phyloP scores from a whole-genome alignment of 2,113 vertebrate species.

The Pseudolaguvia tuberculata region DNA sequence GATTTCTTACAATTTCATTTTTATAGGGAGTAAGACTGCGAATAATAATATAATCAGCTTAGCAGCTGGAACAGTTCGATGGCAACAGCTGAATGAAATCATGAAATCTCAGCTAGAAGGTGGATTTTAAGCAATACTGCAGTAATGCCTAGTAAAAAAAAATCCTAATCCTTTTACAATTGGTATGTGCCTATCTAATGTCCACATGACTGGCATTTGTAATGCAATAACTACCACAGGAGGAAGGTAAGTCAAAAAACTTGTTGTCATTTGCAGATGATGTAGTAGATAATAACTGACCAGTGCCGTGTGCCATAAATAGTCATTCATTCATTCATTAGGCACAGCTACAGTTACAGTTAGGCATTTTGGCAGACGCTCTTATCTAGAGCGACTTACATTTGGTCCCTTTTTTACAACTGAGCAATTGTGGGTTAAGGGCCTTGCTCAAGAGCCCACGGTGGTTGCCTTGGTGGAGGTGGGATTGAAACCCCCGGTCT shows the following conservation, averaged over 20 bases:
- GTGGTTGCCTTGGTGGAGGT: too few relatives aligned
- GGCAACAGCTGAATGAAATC: background rate
- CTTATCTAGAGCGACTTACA: too few relatives aligned
- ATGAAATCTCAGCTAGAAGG: background rate
- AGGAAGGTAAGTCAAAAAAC: too few relatives aligned
- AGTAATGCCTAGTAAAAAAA: background rate
- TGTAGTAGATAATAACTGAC: too few relatives aligned
- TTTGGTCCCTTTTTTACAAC: too few relatives aligned
- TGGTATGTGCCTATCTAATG: background rate
- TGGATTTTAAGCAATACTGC: background rate
- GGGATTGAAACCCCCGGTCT: too few relatives aligned
- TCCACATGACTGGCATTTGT: background rate
- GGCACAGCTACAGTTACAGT: too few relatives aligned
- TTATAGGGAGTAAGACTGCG: background rate
- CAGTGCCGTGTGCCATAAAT: too few relatives aligned
- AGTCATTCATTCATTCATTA: too few relatives aligned
- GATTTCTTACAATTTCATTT: background rate
- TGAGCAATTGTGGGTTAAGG: too few relatives aligned
- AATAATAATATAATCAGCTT: background rate
- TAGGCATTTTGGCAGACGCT: too few relatives aligned
- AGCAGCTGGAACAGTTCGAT: background rate
- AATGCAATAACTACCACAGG: background rate
- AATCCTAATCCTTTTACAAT: background rate
- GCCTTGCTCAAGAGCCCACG: too few relatives aligned
- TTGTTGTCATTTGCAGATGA: background rate